These are phyloP conservation scores for Panagrolaimus sp. DNA, from an alignment of 1,140 invertebrate genomes.

Conservation along the genomic window DNA sequence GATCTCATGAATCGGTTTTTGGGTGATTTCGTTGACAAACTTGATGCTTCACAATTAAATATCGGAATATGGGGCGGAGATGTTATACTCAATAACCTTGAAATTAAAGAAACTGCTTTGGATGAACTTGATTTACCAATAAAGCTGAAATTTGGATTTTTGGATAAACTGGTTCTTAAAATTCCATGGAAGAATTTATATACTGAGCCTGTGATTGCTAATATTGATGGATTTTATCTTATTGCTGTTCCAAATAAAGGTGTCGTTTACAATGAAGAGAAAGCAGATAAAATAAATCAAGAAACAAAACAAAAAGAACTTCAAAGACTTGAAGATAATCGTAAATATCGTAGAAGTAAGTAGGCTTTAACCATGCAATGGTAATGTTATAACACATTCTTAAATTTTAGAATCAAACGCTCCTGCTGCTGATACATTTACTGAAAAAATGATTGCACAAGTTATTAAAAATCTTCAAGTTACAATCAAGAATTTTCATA, in stretches of 20 bases:
- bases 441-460: slow-evolving; percentile 86
- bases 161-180: slow-evolving; percentile 70
- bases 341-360: slow-evolving; percentile 74
- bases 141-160: slow-evolving; percentile 51
- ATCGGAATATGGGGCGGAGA: slow-evolving; percentile 94
- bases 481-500: slow-evolving; percentile 71
- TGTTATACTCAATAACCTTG: slow-evolving; percentile 81
- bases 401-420: slow-evolving; percentile 49
- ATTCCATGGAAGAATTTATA: slow-evolving; percentile 69
- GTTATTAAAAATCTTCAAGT: slow-evolving; percentile 97
- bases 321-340: slow-evolving; percentile 60
- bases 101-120: slow-evolving; percentile 82
- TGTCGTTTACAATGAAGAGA: slow-evolving; percentile 78
- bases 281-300: slow-evolving; percentile 73
- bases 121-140: slow-evolving; percentile 28
- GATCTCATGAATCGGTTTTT: slow-evolving; percentile 85
- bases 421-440: slow-evolving; percentile 74
- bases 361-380: slow-evolving; percentile 55
- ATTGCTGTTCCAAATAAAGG: slow-evolving; percentile 59
- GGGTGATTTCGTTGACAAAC: slow-evolving; percentile 89
- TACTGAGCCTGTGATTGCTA: slow-evolving; percentile 78
- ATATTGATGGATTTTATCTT: slow-evolving; percentile 79
- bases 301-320: slow-evolving; percentile 74
- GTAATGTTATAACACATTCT: neutral
- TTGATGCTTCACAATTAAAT: slow-evolving; percentile 84